These are phyloP conservation scores for Teinopalpus imperialis DNA, from an alignment of 2,888 invertebrate genomes.

Conservation along the genomic window DNA sequence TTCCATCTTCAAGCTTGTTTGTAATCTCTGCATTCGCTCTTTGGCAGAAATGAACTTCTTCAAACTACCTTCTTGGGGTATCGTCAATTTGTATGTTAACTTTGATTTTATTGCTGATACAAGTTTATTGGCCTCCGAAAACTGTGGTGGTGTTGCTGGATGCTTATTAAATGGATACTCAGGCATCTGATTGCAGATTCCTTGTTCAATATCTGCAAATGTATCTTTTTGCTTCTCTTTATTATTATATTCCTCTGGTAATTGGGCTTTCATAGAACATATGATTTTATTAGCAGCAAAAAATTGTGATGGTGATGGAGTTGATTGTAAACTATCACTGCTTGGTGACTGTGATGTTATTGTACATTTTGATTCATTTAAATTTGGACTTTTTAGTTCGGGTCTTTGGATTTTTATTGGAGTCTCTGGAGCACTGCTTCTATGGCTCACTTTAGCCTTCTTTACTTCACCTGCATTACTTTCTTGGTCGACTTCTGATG, in stretches of 20 bases:
- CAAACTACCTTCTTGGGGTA: conserved; percentile 42
- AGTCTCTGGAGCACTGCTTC: conserved; percentile 39
- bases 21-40: conserved; percentile 53
- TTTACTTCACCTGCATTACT: conserved; percentile 34
- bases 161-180: conserved; percentile 71
- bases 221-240: conserved; percentile 62
- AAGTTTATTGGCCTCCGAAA: conserved; percentile 70
- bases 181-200: conserved; percentile 65
- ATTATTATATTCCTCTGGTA: conserved; percentile 62
- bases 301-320: conserved; percentile 69
- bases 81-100: conserved; percentile 50
- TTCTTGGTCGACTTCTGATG: conserved; percentile 30
- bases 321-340: conserved; percentile 59
- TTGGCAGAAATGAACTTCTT: conserved; percentile 48
- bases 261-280: conserved; percentile 72
- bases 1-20: conserved; percentile 42
- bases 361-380: conserved; percentile 47
- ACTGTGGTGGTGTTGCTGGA: conserved; percentile 72
- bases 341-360: conserved; percentile 53
- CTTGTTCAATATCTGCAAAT: conserved; percentile 72
- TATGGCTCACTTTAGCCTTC: conserved; percentile 40
- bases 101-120: conserved; percentile 73
- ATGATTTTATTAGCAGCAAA: conserved; percentile 73
- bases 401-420: conserved; percentile 36
- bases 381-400: conserved; percentile 49